Percentiles rank a stretch among this genome's conserved stretches.
Evolutionary conservation across 2,113 vertebrate genomes (phyloP).

Genomic region (Tragelaphus buxtoni): DNA sequence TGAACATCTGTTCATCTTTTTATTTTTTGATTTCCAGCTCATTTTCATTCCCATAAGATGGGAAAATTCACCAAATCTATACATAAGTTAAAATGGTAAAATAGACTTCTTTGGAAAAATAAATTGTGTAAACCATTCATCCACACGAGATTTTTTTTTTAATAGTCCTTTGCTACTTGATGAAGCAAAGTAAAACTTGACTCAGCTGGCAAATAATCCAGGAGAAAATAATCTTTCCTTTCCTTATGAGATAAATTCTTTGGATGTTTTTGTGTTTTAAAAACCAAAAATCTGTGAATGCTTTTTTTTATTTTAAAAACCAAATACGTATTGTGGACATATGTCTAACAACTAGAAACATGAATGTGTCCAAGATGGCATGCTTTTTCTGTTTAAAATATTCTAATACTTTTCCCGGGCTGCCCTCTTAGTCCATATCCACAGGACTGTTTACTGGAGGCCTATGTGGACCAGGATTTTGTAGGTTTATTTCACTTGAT

Average conservation of each 20-base stretch:
- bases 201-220: conserved; percentile 63
- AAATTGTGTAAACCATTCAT: conserved; percentile 72
- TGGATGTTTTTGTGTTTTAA: not conserved
- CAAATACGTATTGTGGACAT: not conserved
- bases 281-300: not conserved
- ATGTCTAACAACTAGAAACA: not conserved
- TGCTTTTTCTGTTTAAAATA: not conserved
- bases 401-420: not conserved
- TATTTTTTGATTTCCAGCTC: conserved; percentile 44
- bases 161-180: conserved; percentile 73
- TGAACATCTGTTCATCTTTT: conserved; percentile 41
- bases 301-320: not conserved
- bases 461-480: not conserved
- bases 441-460: not conserved
- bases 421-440: not conserved
- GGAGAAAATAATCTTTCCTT: not conserved
- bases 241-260: not conserved
- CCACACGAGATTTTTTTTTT: conserved; percentile 66
- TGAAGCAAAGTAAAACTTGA: conserved; percentile 72
- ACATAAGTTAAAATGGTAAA: conserved; percentile 66
- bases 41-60: conserved; percentile 70
- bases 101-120: conserved; percentile 73
- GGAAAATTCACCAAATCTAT: conserved; percentile 59
- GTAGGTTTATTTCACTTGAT: not conserved
- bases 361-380: not conserved